Evolutionary conservation across 2,888 invertebrate genomes (phyloP).

Genomic region (Drosophila greeni): DNA sequence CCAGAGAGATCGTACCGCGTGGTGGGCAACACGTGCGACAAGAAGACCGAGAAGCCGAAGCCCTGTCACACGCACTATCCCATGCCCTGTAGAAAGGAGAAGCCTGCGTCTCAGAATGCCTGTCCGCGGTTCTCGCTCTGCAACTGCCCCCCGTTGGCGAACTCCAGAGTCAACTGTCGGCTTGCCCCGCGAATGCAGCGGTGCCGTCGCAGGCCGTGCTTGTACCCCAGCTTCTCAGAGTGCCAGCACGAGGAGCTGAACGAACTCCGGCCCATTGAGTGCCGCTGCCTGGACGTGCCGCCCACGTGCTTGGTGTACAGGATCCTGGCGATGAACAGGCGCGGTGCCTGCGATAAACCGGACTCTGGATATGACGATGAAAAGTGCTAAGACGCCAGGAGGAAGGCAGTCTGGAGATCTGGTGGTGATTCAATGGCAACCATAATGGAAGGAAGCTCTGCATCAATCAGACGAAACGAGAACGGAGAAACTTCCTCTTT

Average conservation of each 20-base stretch:
- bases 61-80: background rate
- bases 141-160: background rate
- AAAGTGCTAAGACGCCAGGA: background rate
- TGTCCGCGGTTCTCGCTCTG: conserved; percentile 8
- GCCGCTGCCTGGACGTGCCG: conserved; percentile 7
- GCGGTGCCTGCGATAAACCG: background rate
- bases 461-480: background rate
- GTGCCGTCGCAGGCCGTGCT: conserved; percentile 24
- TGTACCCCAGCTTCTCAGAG: conserved; percentile 56
- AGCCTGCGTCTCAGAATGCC: too few species aligned
- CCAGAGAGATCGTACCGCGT: conserved; percentile 13
- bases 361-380: background rate
- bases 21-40: background rate
- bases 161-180: background rate
- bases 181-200: background rate
- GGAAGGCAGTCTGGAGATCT: conserved; percentile 9
- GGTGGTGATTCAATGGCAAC: background rate
- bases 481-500: background rate
- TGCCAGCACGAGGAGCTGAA: background rate
- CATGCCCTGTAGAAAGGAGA: conserved; percentile 4
- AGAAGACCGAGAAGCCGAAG: background rate
- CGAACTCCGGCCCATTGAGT: background rate
- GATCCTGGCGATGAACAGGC: background rate
- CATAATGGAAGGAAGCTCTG: too few species aligned
- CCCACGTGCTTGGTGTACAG: conserved; percentile 11